These are phyloP conservation scores for Sesia bembeciformis DNA, from an alignment of 2,888 invertebrate species.

Conservation along the genomic window DNA sequence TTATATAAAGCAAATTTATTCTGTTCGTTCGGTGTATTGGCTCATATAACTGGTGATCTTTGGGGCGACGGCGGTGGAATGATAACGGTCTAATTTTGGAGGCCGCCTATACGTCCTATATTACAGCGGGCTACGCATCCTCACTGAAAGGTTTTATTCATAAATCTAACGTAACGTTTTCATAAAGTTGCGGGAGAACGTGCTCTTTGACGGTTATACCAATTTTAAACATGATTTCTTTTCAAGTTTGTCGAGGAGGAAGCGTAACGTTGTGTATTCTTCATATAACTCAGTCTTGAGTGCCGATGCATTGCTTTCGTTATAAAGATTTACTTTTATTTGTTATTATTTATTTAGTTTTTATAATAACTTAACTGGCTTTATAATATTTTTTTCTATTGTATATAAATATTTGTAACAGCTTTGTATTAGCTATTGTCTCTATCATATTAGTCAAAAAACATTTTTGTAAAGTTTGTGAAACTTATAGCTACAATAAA, in stretches of 20 bases:
- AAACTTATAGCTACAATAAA: too few species aligned
- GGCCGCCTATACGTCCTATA: slow-evolving; percentile 58
- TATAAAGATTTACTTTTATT: too few species aligned
- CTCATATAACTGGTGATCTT: slow-evolving; percentile 69
- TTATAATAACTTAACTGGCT: too few species aligned
- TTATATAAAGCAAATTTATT: slow-evolving; percentile 71
- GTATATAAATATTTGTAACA: too few species aligned
- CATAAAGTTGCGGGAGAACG: slow-evolving; percentile 64
- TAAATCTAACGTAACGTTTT: slow-evolving; percentile 68
- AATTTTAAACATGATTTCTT: slow-evolving; percentile 31
- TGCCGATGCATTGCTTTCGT: too few species aligned
- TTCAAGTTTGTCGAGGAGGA: neutral
- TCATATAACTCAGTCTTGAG: too few species aligned
- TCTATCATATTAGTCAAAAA: too few species aligned
- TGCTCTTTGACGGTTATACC: slow-evolving; percentile 37
- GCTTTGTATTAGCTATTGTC: too few species aligned
- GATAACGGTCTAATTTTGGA: slow-evolving; percentile 70
- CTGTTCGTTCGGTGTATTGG: slow-evolving; percentile 67
- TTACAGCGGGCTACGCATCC: slow-evolving; percentile 63
- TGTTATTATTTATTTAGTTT: too few species aligned
- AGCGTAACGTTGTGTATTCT: too few species aligned
- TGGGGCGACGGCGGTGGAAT: slow-evolving; percentile 63
- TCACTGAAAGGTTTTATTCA: slow-evolving; percentile 72
- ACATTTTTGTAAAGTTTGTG: too few species aligned
- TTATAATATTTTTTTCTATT: too few species aligned